Conservation (phyloP, 1,140 invertebrate species). For the Lordiphosa clarofinis region DNA sequence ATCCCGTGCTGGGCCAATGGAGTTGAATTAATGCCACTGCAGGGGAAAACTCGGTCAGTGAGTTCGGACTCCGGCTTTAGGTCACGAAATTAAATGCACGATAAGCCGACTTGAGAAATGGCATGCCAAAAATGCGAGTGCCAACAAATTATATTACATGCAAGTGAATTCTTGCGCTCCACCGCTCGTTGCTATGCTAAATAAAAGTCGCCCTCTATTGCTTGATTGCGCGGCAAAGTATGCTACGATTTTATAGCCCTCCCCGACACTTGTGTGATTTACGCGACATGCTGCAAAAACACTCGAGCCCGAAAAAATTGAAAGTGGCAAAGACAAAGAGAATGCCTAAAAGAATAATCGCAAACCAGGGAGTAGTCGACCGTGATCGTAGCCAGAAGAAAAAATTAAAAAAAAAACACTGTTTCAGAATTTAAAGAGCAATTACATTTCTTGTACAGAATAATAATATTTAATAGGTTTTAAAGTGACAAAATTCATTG, state of each 20-base stretch:
- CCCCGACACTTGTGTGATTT: slow-evolving; percentile 66
- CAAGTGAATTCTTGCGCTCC: slow-evolving; percentile 4
- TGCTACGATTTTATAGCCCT: slow-evolving; percentile 51
- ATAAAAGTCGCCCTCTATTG: slow-evolving; percentile 37
- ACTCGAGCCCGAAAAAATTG: slow-evolving; percentile 11
- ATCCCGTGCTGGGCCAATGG: neutral
- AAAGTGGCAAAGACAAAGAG: slow-evolving; percentile 31
- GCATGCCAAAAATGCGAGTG: slow-evolving; percentile 42
- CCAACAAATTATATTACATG: slow-evolving; percentile 53
- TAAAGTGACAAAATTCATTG: no score
- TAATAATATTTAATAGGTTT: neutral
- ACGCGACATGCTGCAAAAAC: slow-evolving; percentile 52
- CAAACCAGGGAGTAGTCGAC: slow-evolving; percentile 7
- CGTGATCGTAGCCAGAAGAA: no score
- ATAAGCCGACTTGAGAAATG: slow-evolving; percentile 23
- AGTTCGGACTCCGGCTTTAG: neutral
- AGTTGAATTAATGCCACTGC: slow-evolving; percentile 9
- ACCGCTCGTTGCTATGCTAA: slow-evolving; percentile 9
- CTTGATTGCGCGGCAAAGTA: slow-evolving; percentile 40
- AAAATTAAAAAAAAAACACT: no score
- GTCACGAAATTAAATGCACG: slow-evolving; percentile 55
- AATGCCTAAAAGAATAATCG: slow-evolving; percentile 6
- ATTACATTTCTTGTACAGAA: neutral
- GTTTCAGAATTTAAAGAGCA: no score
- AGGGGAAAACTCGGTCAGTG: slow-evolving; percentile 13